Evolutionary conservation across 2,113 vertebrate genomes (phyloP), one percentile per base, ranked within the genome.

Genomic region (Siphamia tubifer): DNA sequence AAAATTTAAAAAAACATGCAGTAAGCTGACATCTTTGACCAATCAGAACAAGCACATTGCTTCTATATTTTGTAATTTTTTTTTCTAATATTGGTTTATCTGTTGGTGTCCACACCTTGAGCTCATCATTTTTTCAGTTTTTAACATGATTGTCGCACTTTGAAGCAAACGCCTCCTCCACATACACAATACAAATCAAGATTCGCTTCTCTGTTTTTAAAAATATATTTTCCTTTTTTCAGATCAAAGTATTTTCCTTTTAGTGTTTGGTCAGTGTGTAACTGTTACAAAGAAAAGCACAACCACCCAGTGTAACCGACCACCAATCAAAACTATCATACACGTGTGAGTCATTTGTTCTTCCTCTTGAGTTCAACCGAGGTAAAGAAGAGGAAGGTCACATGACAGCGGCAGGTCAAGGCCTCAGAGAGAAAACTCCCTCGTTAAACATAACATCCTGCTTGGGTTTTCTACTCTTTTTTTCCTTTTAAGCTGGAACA

Each of bases 351-450:
- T 83, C 85, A 83, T 11, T 64, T 21, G 4, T 49, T 55, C 40
- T 74, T 70, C 51, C 61, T 72, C 70, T 73, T 53, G 35, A 55
- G 83, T 86, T 84, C 70, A 77, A 31, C n/a, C 1, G 47, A 68
- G 74, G 71, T 70, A 49, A 81, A 62, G 30, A 39, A 5, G 3
- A 60, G 45, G 28, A 20, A 60, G 39, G 68, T 81, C 71, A 34
- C 24, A 57, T 31, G 56, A 52, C 61, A 49, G 35, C 72, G 68
- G 66, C 49, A 25, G 64, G 53, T 69, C 48, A 35, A 8, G 30
- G 44, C 52, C 63, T 52, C 32, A 8, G 19, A 34, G 15, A 55
- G n/a, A 66, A 74, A 69, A 49, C 21, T 57, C 42, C 43, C 2
- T 35, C 58, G 27, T 73, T 57, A 61, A 74, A 70, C 31, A 48